Base-by-base conservation (phyloP, 1,140 invertebrate species). In the Brachionus calyciflorus region DNA sequence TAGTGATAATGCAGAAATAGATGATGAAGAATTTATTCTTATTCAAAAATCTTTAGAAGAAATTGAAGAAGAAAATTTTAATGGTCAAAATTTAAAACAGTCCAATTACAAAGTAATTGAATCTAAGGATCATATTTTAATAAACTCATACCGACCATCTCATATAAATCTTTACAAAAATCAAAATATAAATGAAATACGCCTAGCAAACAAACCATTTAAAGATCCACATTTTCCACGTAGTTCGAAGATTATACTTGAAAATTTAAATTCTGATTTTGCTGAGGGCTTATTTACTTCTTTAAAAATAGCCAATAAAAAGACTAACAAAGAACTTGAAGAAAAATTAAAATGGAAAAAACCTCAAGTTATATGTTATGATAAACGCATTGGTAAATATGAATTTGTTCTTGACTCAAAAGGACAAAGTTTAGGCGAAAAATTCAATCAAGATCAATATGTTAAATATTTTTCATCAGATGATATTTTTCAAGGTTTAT, bases 161-260 rank as follows among this genome's bases (percentile, higher is more conserved):
- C 33, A 65, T 30, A 44, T 65, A 65, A 65, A 65, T 46, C 44
- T 65, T 7, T 65, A 30, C 17, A 65, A 65, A 65, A 65, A 65
- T 44, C 60, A 65, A 41, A 26, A 24, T 41, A 65, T 65, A 19
- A 41, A 28, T 1, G n/a, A 65, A n/a, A 65, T 65, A 21, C 40
- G 60, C 6, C 17, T 19, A 17, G 6, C 19, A 21, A 65, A 65
- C 10, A 65, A 65, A 24, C 40, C 60, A 26, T 65, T 65, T 26
- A 44, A 2, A n/a, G 60, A 65, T n/a, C 60, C 17, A 24, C n/a
- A 24, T 21, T 65, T 65, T 65, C 60, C 37, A 26, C 28, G 33
- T 26, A 65, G 44, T 10, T 9, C 24, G 21, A 46, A 44, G 21
- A 7, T 7, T 3, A 60, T 60, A 19, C n/a, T 60, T 60, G 14